A percentile compares a stretch with the other conserved stretches of the same genome.
These are phyloP conservation scores for Tyria jacobaeae DNA, from an alignment of 2,888 invertebrate species.

Conservation along the genomic window DNA sequence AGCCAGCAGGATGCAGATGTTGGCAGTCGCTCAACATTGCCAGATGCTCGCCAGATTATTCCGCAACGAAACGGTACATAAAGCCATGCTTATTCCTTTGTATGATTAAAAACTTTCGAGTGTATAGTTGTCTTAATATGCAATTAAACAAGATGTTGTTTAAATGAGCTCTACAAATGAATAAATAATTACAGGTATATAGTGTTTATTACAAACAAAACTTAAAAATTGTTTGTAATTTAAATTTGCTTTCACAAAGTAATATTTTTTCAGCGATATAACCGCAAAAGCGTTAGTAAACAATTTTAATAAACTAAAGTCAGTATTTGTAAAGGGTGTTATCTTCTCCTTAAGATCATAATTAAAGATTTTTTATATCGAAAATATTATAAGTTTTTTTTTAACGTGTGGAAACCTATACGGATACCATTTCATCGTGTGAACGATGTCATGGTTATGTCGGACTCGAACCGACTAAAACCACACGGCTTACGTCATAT, in stretches of 20 bases:
- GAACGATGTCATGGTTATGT: too few species aligned
- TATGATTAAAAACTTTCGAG: background rate
- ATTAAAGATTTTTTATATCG: conserved; percentile 21
- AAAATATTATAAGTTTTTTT: background rate
- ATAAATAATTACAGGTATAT: background rate
- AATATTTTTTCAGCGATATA: conserved; percentile 33
- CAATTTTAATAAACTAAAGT: conserved; percentile 41
- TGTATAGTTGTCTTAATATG: background rate
- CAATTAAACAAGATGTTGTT: background rate
- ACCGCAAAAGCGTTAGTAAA: conserved; percentile 24
- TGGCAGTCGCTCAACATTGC: conserved; percentile 44
- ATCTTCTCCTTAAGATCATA: conserved; percentile 21
- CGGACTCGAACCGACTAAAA: too few species aligned
- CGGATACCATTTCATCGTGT: too few species aligned
- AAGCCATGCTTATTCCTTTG: conserved; percentile 30
- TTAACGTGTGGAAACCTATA: too few species aligned
- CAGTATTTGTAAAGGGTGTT: conserved; percentile 20
- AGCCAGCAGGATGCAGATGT: conserved; percentile 51
- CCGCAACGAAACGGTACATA: conserved; percentile 27
- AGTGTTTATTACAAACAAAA: background rate
- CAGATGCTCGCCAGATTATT: conserved; percentile 41
- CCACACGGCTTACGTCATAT: too few species aligned
- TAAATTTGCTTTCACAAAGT: conserved; percentile 8
- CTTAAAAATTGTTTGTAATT: conserved; percentile 14
- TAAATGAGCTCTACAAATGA: background rate